phyloP scores from a whole-genome alignment of 2,797 vertebrate species.

The Onychomys torridus region DNA sequence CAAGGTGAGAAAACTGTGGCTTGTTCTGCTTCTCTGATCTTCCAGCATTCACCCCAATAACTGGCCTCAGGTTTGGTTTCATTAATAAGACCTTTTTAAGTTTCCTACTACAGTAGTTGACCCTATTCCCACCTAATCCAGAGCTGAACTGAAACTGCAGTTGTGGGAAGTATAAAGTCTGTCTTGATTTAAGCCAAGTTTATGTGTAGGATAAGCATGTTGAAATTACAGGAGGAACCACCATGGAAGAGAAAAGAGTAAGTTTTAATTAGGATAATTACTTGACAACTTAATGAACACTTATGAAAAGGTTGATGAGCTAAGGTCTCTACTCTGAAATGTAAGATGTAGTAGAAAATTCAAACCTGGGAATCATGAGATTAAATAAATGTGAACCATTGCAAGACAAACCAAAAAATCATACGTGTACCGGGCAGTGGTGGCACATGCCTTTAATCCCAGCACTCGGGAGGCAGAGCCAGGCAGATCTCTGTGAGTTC shows the following conservation, averaged over 20 bases:
- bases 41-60: no score
- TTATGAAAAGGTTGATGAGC: constrained; percentile 20
- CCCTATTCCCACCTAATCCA: background rate
- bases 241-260: background rate
- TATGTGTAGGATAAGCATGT: background rate
- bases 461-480: no score
- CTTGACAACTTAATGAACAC: constrained; percentile 48
- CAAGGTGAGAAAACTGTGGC: no score
- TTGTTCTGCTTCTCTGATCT: no score
- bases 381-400: constrained; percentile 43
- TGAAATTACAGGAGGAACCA: background rate
- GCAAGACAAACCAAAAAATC: background rate
- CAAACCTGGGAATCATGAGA: background rate
- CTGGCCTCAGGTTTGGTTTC: no score
- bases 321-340: constrained; percentile 29
- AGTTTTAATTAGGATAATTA: constrained; percentile 65
- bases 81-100: no score
- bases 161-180: background rate
- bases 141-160: background rate
- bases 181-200: background rate
- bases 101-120: no score
- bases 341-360: constrained; percentile 36
- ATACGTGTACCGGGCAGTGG: no score
- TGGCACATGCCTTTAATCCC: no score
- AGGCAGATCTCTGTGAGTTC: no score